Percentiles rank a stretch among this genome's conserved stretches.
phyloP scores from a whole-genome alignment of 1,140 invertebrate species.

The Caenorhabditis briggsae region DNA sequence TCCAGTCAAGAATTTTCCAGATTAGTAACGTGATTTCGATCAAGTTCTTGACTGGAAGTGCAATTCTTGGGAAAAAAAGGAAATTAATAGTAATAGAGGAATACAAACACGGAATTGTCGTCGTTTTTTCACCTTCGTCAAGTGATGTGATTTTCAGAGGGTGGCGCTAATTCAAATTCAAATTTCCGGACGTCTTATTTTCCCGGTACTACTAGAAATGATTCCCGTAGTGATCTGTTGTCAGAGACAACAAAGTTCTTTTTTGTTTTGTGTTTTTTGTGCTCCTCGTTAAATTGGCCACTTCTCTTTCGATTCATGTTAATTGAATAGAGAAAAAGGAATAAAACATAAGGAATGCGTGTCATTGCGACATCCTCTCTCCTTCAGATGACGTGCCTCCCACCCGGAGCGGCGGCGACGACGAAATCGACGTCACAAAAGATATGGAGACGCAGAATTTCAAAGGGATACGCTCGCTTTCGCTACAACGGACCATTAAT shows the following conservation, averaged over 20 bases:
- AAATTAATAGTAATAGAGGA: conserved; percentile 6
- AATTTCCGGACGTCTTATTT: conserved; percentile 32
- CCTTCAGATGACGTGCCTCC: conserved; percentile 36
- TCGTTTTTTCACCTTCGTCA: background rate
- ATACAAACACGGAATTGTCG: conserved; percentile 30
- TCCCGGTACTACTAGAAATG: background rate
- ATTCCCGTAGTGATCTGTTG: background rate
- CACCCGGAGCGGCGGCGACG: background rate
- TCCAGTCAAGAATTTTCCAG: conserved; percentile 19
- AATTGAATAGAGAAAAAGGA: conserved; percentile 55
- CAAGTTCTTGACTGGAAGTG: conserved; percentile 18
- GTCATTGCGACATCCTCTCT: conserved; percentile 42
- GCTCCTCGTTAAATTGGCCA: conserved; percentile 2
- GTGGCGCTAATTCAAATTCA: conserved; percentile 29
- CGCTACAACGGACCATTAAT: conserved; percentile 50
- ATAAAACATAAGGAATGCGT: conserved; percentile 56
- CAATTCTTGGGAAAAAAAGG: conserved; percentile 27
- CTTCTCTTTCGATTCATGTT: conserved; percentile 16
- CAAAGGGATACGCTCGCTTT: conserved; percentile 3
- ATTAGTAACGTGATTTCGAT: conserved; percentile 10
- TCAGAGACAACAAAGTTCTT: background rate
- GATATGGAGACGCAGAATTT: conserved; percentile 36
- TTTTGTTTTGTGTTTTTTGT: conserved; percentile 19
- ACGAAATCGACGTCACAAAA: conserved; percentile 25
- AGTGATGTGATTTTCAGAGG: conserved; percentile 38